These are phyloP conservation scores for Leucophenga montana DNA, from an alignment of 2,888 invertebrate genomes.

Conservation along the genomic window DNA sequence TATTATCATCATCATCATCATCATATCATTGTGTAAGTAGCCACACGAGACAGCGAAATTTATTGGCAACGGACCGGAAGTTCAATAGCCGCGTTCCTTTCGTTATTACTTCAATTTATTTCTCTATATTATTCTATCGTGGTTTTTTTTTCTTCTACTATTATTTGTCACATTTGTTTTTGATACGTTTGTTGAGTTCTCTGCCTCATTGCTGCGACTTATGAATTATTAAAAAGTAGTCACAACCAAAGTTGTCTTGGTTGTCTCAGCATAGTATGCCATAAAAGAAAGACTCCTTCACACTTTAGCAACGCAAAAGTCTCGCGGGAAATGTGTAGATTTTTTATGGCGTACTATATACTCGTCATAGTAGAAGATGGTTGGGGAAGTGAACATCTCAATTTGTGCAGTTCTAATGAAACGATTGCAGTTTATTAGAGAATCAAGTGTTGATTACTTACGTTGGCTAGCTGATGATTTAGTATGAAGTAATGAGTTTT, in stretches of 20 bases:
- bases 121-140: neutral
- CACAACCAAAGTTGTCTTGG: neutral
- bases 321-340: neutral
- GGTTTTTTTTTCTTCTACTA: neutral
- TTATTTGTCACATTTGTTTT: slow-evolving; percentile 25
- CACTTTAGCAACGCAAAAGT: too few relatives aligned
- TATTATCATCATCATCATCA: neutral
- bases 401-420: too few relatives aligned
- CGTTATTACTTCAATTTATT: neutral
- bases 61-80: slow-evolving; percentile 26
- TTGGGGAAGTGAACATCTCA: too few relatives aligned
- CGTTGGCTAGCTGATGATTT: too few relatives aligned
- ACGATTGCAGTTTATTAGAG: too few relatives aligned
- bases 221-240: slow-evolving; percentile 27
- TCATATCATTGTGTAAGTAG: neutral
- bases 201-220: slow-evolving; percentile 11
- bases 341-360: neutral
- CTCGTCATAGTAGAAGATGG: too few relatives aligned
- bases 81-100: slow-evolving; percentile 11
- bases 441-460: too few relatives aligned
- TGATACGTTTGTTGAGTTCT: too few relatives aligned
- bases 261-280: neutral
- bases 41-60: slow-evolving; percentile 9
- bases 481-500: too few relatives aligned
- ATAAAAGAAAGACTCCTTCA: neutral